Evolutionary conservation across 1,140 invertebrate genomes (phyloP).

Genomic region (Psix sp.): DNA sequence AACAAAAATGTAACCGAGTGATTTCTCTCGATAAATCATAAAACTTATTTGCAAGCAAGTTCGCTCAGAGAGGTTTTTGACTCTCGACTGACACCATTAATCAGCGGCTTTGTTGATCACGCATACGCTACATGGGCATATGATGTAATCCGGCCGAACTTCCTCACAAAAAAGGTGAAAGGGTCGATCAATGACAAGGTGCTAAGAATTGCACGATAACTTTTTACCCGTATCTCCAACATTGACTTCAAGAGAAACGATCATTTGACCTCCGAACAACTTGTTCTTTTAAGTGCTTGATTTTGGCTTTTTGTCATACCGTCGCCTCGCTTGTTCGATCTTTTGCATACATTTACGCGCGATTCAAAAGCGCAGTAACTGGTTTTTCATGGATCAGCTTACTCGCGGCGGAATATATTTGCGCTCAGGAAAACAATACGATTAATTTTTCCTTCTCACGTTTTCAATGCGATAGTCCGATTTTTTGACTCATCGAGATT

Average conservation of each 20-base stretch:
- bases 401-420: neutral
- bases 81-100: conserved; percentile 29
- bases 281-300: conserved; percentile 6
- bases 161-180: conserved; percentile 32
- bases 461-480: no score
- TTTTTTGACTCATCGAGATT: no score
- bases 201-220: no score
- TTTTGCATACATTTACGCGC: neutral
- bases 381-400: neutral
- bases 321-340: neutral
- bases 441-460: no score
- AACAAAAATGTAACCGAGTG: no score
- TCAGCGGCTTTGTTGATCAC: conserved; percentile 25
- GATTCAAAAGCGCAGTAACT: neutral
- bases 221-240: no score
- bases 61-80: conserved; percentile 9
- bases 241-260: no score
- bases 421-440: neutral
- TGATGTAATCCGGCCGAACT: conserved; percentile 16
- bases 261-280: no score
- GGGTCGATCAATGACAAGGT: no score
- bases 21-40: conserved; percentile 17
- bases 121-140: conserved; percentile 6
- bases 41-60: conserved; percentile 4
- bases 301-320: neutral